Base-by-base conservation (phyloP, 2,888 invertebrate genomes). In the Nephrotoma flavescens region DNA sequence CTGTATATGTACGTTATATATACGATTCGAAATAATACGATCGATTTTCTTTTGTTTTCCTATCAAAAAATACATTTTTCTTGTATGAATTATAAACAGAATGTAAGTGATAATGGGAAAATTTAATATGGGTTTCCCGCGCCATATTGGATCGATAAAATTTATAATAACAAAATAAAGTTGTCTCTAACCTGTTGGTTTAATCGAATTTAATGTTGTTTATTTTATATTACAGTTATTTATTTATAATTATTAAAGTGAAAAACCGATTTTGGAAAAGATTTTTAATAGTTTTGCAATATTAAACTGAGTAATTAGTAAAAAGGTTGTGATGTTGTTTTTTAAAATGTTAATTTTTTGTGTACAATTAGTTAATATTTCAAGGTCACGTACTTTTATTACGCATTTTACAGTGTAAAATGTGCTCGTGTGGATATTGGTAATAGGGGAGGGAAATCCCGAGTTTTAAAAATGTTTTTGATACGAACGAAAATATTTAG, bases 121-220 rank as follows among this genome's bases (percentile, higher is more conserved):
- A 71, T 71, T 71, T 31, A 71, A 71, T 71, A 31, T 71, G 71
- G 9, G 31, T 71, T 71, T 71, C 52, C 87, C 87, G 87, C 89
- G 88, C 88, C 88, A 88, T 89, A 87, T 88, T 88, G 88, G 89
- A 89, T 89, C 89, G 88, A 89, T 89, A 88, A 83, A 87, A 86
- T 31, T 71, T 71, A 71, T 71, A 52, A 84, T 15, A 42, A 84
- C 41, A 84, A 15, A 84, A 42, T 84, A 84, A 41, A 42, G 5
- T 42, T n/a, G 15, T 83, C 84, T 84, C 31, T 71, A 71, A 71
- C 71, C 71, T 71, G 71, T 71, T 71, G 71, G 71, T 71, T 84
- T 84, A n/a, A 15, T 84, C 42, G 2, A 84, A 41, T 42, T 84
- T 84, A 31, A 42, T 42, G n/a, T 84, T 84, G 42, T 84, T 83